phyloP scores from a whole-genome alignment of 1,140 invertebrate species.

The Drosophila obscura region DNA sequence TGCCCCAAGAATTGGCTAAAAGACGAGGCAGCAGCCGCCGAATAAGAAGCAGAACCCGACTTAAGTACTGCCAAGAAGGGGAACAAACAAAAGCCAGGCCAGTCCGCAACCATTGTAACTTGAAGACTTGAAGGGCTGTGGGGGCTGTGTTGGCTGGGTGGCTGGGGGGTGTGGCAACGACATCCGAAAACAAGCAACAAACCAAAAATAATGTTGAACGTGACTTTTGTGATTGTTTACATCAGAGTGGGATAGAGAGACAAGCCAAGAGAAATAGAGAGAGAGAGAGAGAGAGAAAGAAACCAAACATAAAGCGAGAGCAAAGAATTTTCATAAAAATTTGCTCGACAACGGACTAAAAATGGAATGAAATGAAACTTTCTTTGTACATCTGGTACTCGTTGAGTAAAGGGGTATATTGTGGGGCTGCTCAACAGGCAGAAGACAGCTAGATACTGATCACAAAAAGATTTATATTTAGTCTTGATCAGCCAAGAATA shows the following conservation, averaged over 20 bases:
- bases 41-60: slow-evolving; percentile 59
- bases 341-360: slow-evolving; percentile 63
- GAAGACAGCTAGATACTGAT: no score
- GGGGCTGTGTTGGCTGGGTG: no score
- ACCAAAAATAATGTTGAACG: slow-evolving; percentile 83
- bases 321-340: slow-evolving; percentile 81
- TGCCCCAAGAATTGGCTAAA: slow-evolving; percentile 71
- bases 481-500: no score
- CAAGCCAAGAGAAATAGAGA: background rate
- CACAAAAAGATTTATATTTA: no score
- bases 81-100: slow-evolving; percentile 76
- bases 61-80: slow-evolving; percentile 73
- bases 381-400: slow-evolving; percentile 15
- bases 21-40: slow-evolving; percentile 42
- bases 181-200: slow-evolving; percentile 74
- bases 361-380: slow-evolving; percentile 77
- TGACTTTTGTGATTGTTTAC: slow-evolving; percentile 81
- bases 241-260: slow-evolving; percentile 15
- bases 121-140: slow-evolving; percentile 17
- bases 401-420: no score
- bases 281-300: background rate
- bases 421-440: no score
- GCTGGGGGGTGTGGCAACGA: background rate
- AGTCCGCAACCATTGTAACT: slow-evolving; percentile 54
- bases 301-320: slow-evolving; percentile 31